These are phyloP conservation scores for Actinemys pallida DNA, from an alignment of 2,113 vertebrate species.

Conservation along the genomic window DNA sequence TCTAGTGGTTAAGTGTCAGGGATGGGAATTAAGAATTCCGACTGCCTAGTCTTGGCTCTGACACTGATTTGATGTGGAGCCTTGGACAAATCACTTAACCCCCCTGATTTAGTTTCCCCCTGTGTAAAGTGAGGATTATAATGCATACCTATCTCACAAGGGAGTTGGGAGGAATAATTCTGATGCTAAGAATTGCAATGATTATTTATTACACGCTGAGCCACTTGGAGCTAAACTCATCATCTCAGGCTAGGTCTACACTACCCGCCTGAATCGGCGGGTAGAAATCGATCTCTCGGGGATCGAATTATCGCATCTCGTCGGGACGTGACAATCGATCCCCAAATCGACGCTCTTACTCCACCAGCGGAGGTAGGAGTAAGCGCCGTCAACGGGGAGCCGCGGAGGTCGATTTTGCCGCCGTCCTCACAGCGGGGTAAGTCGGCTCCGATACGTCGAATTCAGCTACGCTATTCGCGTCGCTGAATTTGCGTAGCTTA, in stretches of 20 bases:
- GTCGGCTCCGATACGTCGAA: too few species aligned
- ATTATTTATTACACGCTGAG: neutral
- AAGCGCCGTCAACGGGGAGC: too few species aligned
- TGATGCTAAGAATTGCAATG: accelerated
- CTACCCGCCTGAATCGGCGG: too few species aligned
- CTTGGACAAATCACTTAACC: neutral
- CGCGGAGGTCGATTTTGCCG: too few species aligned
- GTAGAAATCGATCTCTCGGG: too few species aligned
- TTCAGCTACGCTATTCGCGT: too few species aligned
- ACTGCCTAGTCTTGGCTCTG: neutral
- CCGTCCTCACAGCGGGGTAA: too few species aligned
- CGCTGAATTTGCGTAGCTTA: too few species aligned
- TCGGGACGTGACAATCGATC: too few species aligned
- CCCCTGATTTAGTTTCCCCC: accelerated
- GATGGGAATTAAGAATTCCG: neutral
- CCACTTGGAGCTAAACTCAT: accelerated
- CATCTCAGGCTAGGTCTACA: neutral
- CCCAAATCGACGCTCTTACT: too few species aligned
- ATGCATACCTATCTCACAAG: neutral
- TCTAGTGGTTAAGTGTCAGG: accelerated
- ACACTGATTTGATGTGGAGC: neutral
- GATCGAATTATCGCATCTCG: too few species aligned
- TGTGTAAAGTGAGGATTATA: neutral
- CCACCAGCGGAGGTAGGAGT: too few species aligned
- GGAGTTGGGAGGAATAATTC: neutral